phyloP scores from a whole-genome alignment of 2,888 invertebrate genomes.

The Baccha elongata region DNA sequence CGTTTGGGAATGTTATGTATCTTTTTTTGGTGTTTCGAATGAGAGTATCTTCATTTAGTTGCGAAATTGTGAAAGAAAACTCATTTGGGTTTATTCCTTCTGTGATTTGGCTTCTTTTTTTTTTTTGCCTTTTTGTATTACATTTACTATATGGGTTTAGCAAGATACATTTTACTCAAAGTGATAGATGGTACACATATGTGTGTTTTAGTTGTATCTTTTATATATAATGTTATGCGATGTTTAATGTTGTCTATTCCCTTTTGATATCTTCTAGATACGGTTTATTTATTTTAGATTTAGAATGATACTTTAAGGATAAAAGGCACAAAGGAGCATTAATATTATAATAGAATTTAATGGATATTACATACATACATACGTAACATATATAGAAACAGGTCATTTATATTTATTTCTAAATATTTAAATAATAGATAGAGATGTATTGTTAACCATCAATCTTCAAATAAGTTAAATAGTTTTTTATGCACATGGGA shows the following conservation, averaged over 20 bases:
- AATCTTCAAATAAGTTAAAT: no score
- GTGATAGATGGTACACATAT: conserved; percentile 44
- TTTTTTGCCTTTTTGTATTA: background rate
- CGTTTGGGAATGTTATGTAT: conserved; percentile 38
- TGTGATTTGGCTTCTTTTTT: conserved; percentile 52
- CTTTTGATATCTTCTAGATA: conserved; percentile 63
- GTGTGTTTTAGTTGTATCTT: conserved; percentile 26
- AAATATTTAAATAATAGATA: conserved; percentile 24
- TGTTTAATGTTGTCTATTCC: conserved; percentile 67
- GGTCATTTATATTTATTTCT: background rate
- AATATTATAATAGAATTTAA: conserved; percentile 65
- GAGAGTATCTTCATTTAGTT: conserved; percentile 38
- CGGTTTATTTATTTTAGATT: conserved; percentile 72
- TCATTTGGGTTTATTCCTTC: conserved; percentile 64
- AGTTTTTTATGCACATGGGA: no score
- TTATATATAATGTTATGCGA: conserved; percentile 27
- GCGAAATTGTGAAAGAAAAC: conserved; percentile 40
- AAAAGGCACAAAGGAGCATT: conserved; percentile 56
- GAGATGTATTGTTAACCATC: no score
- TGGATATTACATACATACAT: conserved; percentile 19
- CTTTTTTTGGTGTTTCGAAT: conserved; percentile 15
- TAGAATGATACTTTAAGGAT: conserved; percentile 53
- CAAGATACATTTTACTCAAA: conserved; percentile 34
- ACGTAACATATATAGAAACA: no score
- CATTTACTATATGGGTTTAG: conserved; percentile 7